Evolutionary conservation across 2,888 invertebrate species (phyloP).

Genomic region (Pristionchus mayeri): DNA sequence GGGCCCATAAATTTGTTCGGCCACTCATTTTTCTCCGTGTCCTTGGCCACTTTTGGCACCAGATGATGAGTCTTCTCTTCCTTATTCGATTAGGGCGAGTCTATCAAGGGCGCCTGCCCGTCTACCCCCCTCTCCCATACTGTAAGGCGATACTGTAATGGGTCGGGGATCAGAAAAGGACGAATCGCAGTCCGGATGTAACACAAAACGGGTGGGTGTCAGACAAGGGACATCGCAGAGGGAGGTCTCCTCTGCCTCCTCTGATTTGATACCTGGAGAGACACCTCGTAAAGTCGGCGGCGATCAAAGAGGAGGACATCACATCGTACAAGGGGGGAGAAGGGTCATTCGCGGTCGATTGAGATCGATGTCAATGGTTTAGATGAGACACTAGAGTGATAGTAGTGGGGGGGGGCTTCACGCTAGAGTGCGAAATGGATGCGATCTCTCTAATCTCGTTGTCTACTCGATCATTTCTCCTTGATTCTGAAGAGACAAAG

Average conservation of each 20-base stretch:
- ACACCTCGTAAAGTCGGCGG: slow-evolving; percentile 28
- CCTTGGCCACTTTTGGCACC: slow-evolving; percentile 35
- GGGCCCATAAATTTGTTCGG: slow-evolving; percentile 41
- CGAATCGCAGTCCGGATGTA: not conserved
- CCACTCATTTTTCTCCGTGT: not conserved
- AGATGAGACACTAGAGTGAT: slow-evolving; percentile 1
- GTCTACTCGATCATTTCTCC: too few species aligned
- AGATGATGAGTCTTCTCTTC: not conserved
- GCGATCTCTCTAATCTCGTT: too few species aligned
- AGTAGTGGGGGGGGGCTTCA: slow-evolving; percentile 1
- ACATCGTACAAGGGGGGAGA: slow-evolving; percentile 2
- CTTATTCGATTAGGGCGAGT: not conserved
- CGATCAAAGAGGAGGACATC: slow-evolving; percentile 4
- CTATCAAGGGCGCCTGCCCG: not conserved
- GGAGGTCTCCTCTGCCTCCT: not conserved
- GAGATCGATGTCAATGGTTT: not conserved
- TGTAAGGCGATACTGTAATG: slow-evolving; percentile 36
- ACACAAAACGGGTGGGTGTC: slow-evolving; percentile 13
- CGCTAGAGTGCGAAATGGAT: too few species aligned
- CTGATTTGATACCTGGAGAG: slow-evolving; percentile 28
- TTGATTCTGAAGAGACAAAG: not conserved
- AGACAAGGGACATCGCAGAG: slow-evolving; percentile 17
- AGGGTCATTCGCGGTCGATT: slow-evolving; percentile 40
- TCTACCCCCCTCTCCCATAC: not conserved
- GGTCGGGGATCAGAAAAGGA: slow-evolving; percentile 15